These are phyloP conservation scores for Volucella bombylans DNA, from an alignment of 2,888 invertebrate species.

Conservation along the genomic window DNA sequence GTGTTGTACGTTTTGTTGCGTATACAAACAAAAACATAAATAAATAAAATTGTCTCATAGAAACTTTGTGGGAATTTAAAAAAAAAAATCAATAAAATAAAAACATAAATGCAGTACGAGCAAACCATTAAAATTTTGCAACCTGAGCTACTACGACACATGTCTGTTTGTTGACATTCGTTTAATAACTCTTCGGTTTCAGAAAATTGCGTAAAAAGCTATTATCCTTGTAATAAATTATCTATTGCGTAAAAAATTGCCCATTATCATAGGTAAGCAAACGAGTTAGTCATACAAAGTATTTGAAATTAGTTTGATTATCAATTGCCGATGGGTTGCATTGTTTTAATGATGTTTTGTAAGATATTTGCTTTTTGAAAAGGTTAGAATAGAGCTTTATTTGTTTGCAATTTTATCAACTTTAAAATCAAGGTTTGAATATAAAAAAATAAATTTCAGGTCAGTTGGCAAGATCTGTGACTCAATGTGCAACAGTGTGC, in stretches of 20 bases:
- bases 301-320: background rate
- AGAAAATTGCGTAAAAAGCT: slow-evolving; percentile 53
- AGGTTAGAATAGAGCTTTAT: too few relatives aligned
- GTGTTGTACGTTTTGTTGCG: slow-evolving; percentile 27
- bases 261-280: slow-evolving; percentile 36
- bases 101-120: slow-evolving; percentile 12
- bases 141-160: slow-evolving; percentile 40
- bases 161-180: slow-evolving; percentile 50
- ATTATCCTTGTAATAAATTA: slow-evolving; percentile 71
- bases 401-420: too few relatives aligned
- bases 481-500: too few relatives aligned
- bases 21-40: background rate
- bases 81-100: slow-evolving; percentile 3
- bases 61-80: slow-evolving; percentile 23
- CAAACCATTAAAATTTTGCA: slow-evolving; percentile 56
- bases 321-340: background rate
- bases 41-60: slow-evolving; percentile 14
- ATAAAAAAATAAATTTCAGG: too few relatives aligned
- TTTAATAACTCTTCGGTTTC: slow-evolving; percentile 25
- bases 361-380: background rate
- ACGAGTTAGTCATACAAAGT: background rate
- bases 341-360: slow-evolving; percentile 13
- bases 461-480: too few relatives aligned
- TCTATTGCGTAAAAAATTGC: slow-evolving; percentile 49
- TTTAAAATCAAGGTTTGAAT: too few relatives aligned